These are phyloP conservation scores for Anadara kagoshimensis DNA, from an alignment of 1,140 invertebrate genomes.

Conservation along the genomic window DNA sequence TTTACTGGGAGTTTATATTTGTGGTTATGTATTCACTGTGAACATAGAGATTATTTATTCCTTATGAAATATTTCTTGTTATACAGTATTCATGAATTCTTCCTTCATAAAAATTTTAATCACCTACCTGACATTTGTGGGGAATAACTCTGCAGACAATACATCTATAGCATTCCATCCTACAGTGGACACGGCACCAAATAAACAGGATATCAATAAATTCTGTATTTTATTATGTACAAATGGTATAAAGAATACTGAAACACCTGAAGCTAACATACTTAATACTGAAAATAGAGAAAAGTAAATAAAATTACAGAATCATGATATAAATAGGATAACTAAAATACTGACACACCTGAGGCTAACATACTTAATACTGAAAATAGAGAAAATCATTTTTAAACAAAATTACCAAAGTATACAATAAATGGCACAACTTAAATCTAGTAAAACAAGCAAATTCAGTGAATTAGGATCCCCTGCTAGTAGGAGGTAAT, in stretches of 20 bases:
- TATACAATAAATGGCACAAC: background rate
- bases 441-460: background rate
- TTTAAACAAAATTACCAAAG: background rate
- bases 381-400: constrained; percentile 56
- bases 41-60: background rate
- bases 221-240: constrained; percentile 67
- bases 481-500: no score
- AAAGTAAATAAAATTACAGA: background rate
- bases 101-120: background rate
- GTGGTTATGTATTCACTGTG: no score
- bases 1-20: no score
- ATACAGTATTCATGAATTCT: background rate
- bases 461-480: no score
- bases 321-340: background rate
- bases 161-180: constrained; percentile 77
- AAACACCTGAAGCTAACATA: constrained; percentile 73
- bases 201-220: constrained; percentile 70
- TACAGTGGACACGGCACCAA: constrained; percentile 75
- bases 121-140: constrained; percentile 78
- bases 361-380: constrained; percentile 74
- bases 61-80: constrained; percentile 4
- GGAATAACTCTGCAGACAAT: constrained; percentile 75
- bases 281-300: constrained; percentile 70
- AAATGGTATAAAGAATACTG: constrained; percentile 75
- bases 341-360: background rate